Evolutionary conservation across 2,797 vertebrate genomes (phyloP).

Genomic region (Halcyon smyrnensis): DNA sequence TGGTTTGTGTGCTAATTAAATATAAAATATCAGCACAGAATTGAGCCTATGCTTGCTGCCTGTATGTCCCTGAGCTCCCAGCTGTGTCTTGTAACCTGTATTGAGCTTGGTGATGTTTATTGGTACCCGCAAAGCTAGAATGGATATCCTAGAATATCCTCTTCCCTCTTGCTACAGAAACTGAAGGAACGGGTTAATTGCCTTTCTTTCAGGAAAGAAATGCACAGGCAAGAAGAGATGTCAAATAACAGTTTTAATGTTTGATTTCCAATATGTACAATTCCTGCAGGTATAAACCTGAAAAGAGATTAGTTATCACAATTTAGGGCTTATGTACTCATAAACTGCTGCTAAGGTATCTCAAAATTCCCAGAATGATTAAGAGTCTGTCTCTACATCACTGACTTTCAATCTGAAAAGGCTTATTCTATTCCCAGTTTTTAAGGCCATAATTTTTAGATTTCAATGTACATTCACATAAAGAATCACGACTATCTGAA

Average conservation of each 20-base stretch:
- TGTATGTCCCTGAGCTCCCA: neutral
- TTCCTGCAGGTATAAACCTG: slow-evolving; percentile 30
- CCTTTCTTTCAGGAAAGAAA: neutral
- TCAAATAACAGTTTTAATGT: neutral
- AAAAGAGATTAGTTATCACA: slow-evolving; percentile 35
- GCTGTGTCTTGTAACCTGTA: neutral
- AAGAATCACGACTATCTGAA: neutral
- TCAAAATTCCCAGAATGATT: slow-evolving; percentile 1
- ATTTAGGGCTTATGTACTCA: neutral
- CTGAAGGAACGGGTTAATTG: neutral
- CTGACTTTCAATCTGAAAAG: neutral
- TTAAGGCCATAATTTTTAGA: slow-evolving; percentile 14
- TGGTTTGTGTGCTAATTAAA: neutral
- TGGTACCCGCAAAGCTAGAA: neutral
- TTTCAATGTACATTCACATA: neutral
- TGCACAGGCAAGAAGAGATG: neutral
- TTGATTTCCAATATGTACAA: slow-evolving; percentile 31
- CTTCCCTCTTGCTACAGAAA: neutral
- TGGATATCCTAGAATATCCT: neutral
- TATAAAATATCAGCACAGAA: neutral
- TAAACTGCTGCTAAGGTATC: neutral
- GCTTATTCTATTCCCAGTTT: neutral
- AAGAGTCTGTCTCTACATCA: neutral
- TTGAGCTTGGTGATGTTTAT: neutral
- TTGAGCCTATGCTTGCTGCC: neutral